phyloP scores from a whole-genome alignment of 1,140 invertebrate genomes.

The Mya arenaria region DNA sequence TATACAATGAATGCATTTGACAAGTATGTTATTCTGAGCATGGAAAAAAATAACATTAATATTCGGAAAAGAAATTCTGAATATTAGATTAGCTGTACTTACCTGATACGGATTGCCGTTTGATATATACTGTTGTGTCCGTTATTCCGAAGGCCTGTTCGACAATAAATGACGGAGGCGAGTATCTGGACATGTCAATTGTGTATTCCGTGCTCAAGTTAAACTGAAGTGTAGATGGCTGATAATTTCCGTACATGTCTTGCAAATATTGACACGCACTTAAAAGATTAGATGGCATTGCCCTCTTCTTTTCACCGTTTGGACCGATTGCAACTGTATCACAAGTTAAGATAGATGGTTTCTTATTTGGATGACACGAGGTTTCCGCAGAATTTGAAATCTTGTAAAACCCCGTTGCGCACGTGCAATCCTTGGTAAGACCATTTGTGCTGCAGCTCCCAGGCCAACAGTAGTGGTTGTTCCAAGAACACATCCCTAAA shows the following conservation, averaged over 20 bases:
- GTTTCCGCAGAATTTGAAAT: not conserved
- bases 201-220: not conserved
- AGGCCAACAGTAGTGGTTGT: slow-evolving; percentile 30
- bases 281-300: not conserved
- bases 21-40: not conserved
- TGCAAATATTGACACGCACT: not conserved
- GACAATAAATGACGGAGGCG: not conserved
- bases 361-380: not conserved
- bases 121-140: not conserved
- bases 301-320: not conserved
- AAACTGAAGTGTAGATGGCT: not conserved
- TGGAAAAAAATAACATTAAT: not conserved
- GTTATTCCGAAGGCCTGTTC: not conserved
- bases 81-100: not conserved
- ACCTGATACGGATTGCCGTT: not conserved
- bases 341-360: not conserved
- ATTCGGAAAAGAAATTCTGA: not conserved
- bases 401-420: not conserved
- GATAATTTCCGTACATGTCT: slow-evolving; percentile 30
- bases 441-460: not conserved
- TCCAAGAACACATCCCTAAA: slow-evolving; percentile 10
- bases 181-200: not conserved
- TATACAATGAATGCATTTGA: too few species aligned
- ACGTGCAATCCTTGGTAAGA: not conserved
- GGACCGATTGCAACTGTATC: slow-evolving; percentile 6